Evolutionary conservation across 2,113 vertebrate species (phyloP).

Genomic region (Arenaria interpres): DNA sequence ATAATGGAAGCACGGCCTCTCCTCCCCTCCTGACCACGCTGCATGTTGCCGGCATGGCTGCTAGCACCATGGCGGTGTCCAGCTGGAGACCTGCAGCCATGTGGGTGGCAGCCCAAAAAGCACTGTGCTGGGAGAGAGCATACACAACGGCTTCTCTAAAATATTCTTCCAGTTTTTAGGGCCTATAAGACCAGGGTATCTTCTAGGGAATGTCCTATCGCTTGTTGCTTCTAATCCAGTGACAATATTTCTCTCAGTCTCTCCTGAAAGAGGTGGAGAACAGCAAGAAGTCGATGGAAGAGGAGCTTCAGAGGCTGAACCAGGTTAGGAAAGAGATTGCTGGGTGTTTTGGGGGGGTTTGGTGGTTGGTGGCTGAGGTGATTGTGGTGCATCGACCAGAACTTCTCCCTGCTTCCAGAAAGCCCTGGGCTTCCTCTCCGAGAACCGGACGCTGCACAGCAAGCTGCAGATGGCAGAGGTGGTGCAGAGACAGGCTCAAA

Average conservation of each 20-base stretch:
- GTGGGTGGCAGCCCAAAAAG: not conserved
- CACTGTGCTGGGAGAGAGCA: not conserved
- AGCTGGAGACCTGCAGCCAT: not conserved
- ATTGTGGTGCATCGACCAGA: not conserved
- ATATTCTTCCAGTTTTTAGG: not conserved
- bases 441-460: constrained; percentile 81
- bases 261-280: constrained; percentile 84
- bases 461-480: constrained; percentile 80
- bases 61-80: accelerated
- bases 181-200: not conserved
- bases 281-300: constrained; percentile 84
- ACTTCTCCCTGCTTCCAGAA: constrained; percentile 70
- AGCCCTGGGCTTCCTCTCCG: constrained; percentile 80
- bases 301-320: constrained; percentile 84
- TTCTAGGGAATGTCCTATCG: not conserved
- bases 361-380: not conserved
- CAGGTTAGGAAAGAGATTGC: constrained; percentile 73
- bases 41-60: not conserved
- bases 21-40: not conserved
- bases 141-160: not conserved
- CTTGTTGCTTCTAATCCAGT: not conserved
- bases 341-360: not conserved
- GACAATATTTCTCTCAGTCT: constrained; percentile 64
- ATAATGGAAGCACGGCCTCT: not conserved
- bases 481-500: constrained; percentile 75